Conservation (phyloP, 1,140 invertebrate genomes). For the Trissolcus basalis region DNA sequence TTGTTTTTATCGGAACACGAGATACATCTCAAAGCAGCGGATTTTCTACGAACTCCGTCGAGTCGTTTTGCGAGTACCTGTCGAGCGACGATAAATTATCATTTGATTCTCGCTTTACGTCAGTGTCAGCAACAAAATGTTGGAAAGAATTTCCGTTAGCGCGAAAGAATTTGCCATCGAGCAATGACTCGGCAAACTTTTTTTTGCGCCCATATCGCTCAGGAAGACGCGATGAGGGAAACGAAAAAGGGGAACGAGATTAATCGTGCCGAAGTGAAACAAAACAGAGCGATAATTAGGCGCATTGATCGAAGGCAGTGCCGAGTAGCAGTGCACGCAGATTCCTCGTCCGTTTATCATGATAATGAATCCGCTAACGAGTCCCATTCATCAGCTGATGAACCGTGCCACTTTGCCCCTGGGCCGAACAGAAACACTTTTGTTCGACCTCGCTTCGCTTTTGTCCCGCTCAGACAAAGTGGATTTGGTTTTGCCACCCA, state of each 20-base stretch:
- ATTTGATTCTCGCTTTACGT: conserved; percentile 44
- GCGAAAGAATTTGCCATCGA: too few relatives aligned
- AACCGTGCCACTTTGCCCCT: conserved; percentile 32
- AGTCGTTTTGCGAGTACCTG: too few relatives aligned
- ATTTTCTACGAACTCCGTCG: not conserved
- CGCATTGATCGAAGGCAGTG: conserved; percentile 35
- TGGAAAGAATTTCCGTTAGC: conserved; percentile 53
- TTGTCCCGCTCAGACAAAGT: conserved; percentile 17
- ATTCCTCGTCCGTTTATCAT: conserved; percentile 47
- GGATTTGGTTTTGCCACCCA: conserved; percentile 7
- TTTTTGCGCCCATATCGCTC: conserved; percentile 44
- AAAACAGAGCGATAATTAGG: conserved; percentile 30
- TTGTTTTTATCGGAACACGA: too few relatives aligned
- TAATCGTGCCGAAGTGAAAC: conserved; percentile 33
- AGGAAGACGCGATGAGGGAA: conserved; percentile 13
- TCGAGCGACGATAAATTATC: conserved; percentile 48
- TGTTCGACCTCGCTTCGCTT: conserved; percentile 12
- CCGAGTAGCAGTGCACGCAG: conserved; percentile 9
- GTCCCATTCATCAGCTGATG: conserved; percentile 45
- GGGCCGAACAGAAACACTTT: conserved; percentile 43
- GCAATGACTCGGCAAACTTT: too few relatives aligned
- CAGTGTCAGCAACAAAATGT: conserved; percentile 36
- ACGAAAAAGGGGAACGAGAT: conserved; percentile 18
- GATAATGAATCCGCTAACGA: conserved; percentile 57
- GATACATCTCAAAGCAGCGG: not conserved